Conservation (phyloP, 2,888 invertebrate species). For the Chironomus tentans region DNA sequence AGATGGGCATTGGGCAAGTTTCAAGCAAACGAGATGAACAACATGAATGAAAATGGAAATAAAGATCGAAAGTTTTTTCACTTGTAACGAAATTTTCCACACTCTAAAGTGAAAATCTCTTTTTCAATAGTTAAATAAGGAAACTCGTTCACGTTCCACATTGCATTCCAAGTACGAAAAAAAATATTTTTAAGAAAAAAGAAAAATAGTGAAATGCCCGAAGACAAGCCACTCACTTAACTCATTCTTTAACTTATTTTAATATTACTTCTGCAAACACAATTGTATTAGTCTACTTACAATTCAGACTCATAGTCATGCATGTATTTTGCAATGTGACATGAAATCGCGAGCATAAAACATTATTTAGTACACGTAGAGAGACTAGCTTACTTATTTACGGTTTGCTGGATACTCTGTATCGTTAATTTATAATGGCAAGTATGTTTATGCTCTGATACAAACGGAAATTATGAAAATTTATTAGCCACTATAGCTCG, state of each 20-base stretch:
- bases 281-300: background rate
- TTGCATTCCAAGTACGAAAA: background rate
- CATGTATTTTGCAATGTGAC: slow-evolving; percentile 11
- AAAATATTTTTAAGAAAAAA: background rate
- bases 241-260: background rate
- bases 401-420: background rate
- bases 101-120: background rate
- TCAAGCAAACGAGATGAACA: background rate
- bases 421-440: background rate
- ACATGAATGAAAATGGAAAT: background rate
- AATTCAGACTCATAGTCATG: background rate
- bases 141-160: slow-evolving; percentile 13
- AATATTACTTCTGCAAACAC: background rate
- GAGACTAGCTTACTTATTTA: slow-evolving; percentile 5
- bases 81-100: background rate
- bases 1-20: background rate
- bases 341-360: background rate
- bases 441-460: background rate
- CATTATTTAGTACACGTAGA: background rate
- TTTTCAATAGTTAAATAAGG: background rate
- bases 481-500: background rate
- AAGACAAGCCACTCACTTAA: background rate
- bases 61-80: background rate
- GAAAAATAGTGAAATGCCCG: background rate
- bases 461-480: slow-evolving; percentile 9